These are phyloP conservation scores for Hydrophis major DNA, from an alignment of 2,797 vertebrate species.

Conservation along the genomic window DNA sequence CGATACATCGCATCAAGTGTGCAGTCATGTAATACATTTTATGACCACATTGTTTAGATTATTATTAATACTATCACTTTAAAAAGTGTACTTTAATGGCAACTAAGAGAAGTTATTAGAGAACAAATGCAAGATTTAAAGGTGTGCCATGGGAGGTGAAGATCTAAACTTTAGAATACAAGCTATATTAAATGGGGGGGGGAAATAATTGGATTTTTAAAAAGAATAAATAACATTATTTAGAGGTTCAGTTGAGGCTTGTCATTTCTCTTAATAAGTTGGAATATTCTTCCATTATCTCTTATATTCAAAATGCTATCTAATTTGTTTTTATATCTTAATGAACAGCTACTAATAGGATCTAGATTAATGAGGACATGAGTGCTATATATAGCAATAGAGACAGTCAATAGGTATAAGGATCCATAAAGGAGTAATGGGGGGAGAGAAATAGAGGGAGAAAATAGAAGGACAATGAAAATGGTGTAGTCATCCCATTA, in stretches of 20 bases:
- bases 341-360: conserved; percentile 47
- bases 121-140: neutral
- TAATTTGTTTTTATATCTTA: conserved; percentile 14
- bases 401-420: neutral
- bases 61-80: neutral
- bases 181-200: neutral
- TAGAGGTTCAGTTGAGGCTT: conserved; percentile 44
- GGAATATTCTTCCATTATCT: conserved; percentile 29
- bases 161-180: neutral
- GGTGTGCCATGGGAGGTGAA: neutral
- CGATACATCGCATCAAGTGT: neutral
- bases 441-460: neutral
- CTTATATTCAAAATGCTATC: neutral
- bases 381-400: conserved; percentile 27
- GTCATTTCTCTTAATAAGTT: conserved; percentile 62
- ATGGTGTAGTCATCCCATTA: neutral
- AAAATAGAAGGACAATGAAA: neutral
- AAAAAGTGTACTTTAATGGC: neutral
- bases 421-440: neutral
- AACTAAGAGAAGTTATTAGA: neutral
- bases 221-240: conserved; percentile 56
- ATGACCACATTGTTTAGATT: too few relatives aligned
- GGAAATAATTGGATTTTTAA: neutral
- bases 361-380: conserved; percentile 37
- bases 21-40: neutral